A percentile compares a stretch with the other conserved stretches of the same genome.
Conservation (phyloP, 2,888 invertebrate genomes). For the Cheilosia vulpina region DNA sequence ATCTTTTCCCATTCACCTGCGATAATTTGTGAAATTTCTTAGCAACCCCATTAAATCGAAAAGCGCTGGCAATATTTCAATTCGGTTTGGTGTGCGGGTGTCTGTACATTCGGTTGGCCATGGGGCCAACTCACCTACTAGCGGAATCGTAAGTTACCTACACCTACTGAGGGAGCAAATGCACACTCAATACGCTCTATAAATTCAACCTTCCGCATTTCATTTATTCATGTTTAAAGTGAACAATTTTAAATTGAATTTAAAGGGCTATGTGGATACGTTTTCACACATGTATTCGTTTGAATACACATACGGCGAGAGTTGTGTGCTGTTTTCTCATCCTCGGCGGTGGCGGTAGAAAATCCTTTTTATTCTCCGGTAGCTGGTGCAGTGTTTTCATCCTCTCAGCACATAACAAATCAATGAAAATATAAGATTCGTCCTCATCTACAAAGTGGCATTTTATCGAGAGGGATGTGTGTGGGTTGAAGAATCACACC, state of each 20-base stretch:
- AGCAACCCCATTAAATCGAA: conserved; percentile 60
- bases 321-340: neutral
- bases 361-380: conserved; percentile 21
- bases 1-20: conserved; percentile 52
- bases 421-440: conserved; percentile 74
- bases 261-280: conserved; percentile 40
- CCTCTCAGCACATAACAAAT: conserved; percentile 73
- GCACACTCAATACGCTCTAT: conserved; percentile 44
- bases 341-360: neutral
- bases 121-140: too few relatives aligned
- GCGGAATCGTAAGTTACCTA: conserved; percentile 11
- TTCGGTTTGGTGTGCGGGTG: conserved; percentile 1
- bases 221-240: conserved; percentile 73
- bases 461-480: conserved; percentile 65
- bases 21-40: conserved; percentile 54
- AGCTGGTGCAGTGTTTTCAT: conserved; percentile 52
- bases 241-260: conserved; percentile 74
- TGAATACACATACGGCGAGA: neutral
- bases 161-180: conserved; percentile 35
- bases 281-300: neutral
- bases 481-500: conserved; percentile 20
- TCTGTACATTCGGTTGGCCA: too few relatives aligned
- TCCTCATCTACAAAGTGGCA: conserved; percentile 73
- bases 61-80: conserved; percentile 71
- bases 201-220: conserved; percentile 69